Evolutionary conservation across 92 coral and sea anemone species (phyloP), one percentile per base, ranked within the genome.

Genomic region (Bergia puertoricense): DNA sequence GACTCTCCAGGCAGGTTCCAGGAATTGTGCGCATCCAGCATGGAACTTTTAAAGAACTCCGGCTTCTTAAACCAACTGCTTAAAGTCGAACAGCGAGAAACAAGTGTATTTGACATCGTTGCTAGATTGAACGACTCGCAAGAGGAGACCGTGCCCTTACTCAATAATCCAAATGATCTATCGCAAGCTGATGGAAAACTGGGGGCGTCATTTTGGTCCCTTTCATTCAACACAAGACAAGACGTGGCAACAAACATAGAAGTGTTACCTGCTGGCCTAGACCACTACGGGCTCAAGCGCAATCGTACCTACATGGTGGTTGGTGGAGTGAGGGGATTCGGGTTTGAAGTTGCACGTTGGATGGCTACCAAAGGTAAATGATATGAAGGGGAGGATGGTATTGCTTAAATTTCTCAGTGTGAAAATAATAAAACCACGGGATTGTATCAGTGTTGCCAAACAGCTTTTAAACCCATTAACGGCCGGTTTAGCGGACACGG

Each of bases 321-420:
- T 9, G 95, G 95, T 57, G 95, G 95, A 51, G 90, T 90, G 23
- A 90, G 90, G 8, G 95, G 95, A 36, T 93, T 93, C 80, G 95
- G 95, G 10, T 93, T 93, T 78, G 93, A 93, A 80, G 91, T 93
- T 43, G 95, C 95, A 45, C 89, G 80, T 14, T 93, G 95, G 95
- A 93, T 93, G 95, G 95, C 91, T 16, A 71, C 88, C 62, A 82
- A 85, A 66, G 86, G 86, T 82, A 82, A 66, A 74, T 39, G 45
- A 74, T 20, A 23, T 16, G 50, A 11, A 62, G 45, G 9, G 30
- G 56, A 23, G 22, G n/a, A 82, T 66, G 40, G 11, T 82, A 43
- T 56, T 8, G 76, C 13, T 81, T 81, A 4, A 77, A 13, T 15
- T 20, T 44, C 16, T 43, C 45, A 76, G 59, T 54, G 16, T 54